These are phyloP conservation scores for Rhopalosiphum maidis DNA, from an alignment of 1,140 invertebrate species.

Conservation along the genomic window DNA sequence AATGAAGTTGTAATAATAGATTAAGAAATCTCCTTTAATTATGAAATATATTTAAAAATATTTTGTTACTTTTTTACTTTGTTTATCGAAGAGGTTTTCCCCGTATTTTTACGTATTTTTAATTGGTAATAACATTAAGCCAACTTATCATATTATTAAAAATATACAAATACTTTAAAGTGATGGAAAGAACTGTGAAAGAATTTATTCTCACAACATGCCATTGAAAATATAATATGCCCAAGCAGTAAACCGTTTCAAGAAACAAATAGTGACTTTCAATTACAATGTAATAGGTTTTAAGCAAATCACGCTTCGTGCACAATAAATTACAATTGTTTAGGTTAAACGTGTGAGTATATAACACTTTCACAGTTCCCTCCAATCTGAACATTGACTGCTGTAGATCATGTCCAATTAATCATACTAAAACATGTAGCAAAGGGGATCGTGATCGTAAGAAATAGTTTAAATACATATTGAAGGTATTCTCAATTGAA, in stretches of 20 bases:
- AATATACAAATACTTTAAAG: constrained; percentile 25
- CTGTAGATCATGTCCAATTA: constrained; percentile 34
- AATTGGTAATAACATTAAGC: constrained; percentile 18
- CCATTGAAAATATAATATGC: constrained; percentile 54
- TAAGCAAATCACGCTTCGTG: constrained; percentile 56
- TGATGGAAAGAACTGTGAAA: constrained; percentile 61
- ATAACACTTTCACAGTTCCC: constrained; percentile 57
- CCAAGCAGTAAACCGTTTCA: constrained; percentile 49
- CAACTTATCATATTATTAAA: constrained; percentile 14
- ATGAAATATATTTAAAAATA: background rate
- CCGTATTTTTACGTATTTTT: background rate
- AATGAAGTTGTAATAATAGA: background rate
- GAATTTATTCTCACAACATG: constrained; percentile 60
- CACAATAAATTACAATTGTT: constrained; percentile 54
- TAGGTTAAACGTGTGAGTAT: constrained; percentile 57
- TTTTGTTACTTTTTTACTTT: background rate
- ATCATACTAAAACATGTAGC: background rate
- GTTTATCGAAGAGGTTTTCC: background rate
- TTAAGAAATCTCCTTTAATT: background rate
- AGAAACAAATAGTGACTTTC: constrained; percentile 56
- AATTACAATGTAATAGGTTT: constrained; percentile 55
- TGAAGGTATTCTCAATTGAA: background rate
- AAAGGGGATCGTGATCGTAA: background rate
- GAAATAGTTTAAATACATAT: background rate
- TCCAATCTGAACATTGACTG: constrained; percentile 52